Conservation (phyloP, 2,113 vertebrate genomes). For the Pollachius pollachius region DNA sequence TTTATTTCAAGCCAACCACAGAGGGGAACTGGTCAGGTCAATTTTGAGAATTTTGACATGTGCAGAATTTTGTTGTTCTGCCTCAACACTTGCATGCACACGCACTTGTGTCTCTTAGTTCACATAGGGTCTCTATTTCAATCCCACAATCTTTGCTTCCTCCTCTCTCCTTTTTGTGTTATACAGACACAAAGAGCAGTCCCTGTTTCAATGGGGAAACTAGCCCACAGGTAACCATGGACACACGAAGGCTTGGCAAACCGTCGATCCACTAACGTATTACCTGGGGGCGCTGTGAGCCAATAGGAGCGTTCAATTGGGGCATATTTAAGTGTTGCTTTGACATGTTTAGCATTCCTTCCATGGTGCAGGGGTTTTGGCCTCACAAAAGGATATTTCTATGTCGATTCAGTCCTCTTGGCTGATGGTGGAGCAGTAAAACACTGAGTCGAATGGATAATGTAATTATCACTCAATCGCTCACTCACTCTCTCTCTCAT, state of each 20-base stretch:
- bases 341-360: constrained; percentile 63
- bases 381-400: constrained; percentile 38
- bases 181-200: constrained; percentile 3
- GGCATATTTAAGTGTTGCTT: constrained; percentile 55
- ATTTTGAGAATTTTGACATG: no score
- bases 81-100: no score
- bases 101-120: no score
- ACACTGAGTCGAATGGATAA: neutral
- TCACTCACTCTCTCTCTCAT: no score
- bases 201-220: constrained; percentile 41
- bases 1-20: no score
- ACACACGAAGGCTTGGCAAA: constrained; percentile 19
- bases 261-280: constrained; percentile 43
- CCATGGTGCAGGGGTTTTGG: constrained; percentile 4
- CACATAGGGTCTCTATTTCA: neutral
- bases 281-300: constrained; percentile 48
- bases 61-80: no score
- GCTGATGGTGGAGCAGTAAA: constrained; percentile 11
- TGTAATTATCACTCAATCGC: no score
- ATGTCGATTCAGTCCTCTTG: constrained; percentile 28
- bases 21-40: no score
- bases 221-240: constrained; percentile 18
- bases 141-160: neutral
- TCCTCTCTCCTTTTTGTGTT: neutral
- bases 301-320: constrained; percentile 24